phyloP scores from a whole-genome alignment of 2,113 vertebrate genomes.

The Eretmochelys imbricata region DNA sequence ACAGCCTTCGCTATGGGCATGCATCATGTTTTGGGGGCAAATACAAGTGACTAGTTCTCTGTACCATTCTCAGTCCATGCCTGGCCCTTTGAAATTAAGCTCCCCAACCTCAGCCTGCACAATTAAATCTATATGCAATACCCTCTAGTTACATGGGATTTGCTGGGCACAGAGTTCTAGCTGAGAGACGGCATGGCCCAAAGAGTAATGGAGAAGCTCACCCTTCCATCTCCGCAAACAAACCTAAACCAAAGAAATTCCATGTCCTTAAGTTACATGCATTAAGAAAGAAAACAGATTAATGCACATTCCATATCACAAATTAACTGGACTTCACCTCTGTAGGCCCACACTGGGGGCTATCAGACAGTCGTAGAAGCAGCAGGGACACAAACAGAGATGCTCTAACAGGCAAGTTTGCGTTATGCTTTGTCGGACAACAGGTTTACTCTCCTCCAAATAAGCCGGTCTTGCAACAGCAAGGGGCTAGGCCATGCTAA shows the following conservation, averaged over 20 bases:
- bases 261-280: not conserved
- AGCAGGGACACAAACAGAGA: slow-evolving; percentile 23
- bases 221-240: not conserved
- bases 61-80: not conserved
- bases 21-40: not conserved
- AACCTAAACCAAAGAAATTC: fast-evolving
- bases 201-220: not conserved
- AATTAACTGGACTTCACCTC: slow-evolving; percentile 8
- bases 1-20: not conserved
- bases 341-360: not conserved
- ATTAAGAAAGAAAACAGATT: slow-evolving; percentile 10
- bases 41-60: not conserved
- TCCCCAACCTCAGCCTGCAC: not conserved
- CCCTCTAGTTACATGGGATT: fast-evolving
- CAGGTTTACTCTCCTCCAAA: not conserved
- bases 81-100: not conserved
- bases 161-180: not conserved
- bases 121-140: not conserved
- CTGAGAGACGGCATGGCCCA: not conserved
- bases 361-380: not conserved
- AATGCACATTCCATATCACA: fast-evolving
- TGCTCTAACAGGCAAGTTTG: not conserved
- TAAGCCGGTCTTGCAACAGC: not conserved
- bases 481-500: not conserved
- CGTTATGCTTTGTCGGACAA: not conserved